Evolutionary conservation across 2,888 invertebrate genomes (phyloP), one percentile per base, ranked within the genome.

Genomic region (Nesidiocoris tenuis): DNA sequence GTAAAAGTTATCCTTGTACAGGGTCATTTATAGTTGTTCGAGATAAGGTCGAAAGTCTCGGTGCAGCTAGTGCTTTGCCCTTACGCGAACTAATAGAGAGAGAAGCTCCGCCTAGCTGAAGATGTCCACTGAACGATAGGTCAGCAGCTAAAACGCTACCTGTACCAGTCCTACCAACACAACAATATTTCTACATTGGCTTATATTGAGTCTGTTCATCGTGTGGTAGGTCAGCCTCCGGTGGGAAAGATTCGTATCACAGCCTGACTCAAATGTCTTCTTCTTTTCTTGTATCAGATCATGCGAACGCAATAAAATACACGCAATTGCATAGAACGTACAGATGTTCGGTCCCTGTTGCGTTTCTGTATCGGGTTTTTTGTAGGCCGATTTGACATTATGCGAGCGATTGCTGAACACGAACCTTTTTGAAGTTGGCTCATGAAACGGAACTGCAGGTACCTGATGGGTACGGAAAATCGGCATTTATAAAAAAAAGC

Each of bases 241-340:
- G 67, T 67, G 67, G 67, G 67, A 67, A 67, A 67, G 67, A 67
- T 67, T 39, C 19, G 55, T 67, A 67, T 67, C 39, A 39, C 39
- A 39, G 12, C 39, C 12, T 39, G 39, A 39, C 39, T 39, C 3
- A 39, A 39, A 39, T 39, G 39, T 39, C 67, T 67, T 22, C 1
- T 16, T 39, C 21, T 55, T 56, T 19, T 67, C 25, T 55, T 55
- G 9, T 54, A 67, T 67, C 67, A 19, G 56, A 67, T 67, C 22
- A 5, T 67, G 56, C 17, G 18, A 65, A 24, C 65, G 65, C 65
- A 17, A 39, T 65, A 39, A 65, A 65, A 25, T 65, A 25, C 39
- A 39, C 39, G 39, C 39, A 39, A 12, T 39, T 12, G 39, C 39
- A 39, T 3, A n/a, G n/a, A n/a, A n/a, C n/a, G n/a, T n/a, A n/a